phyloP scores from a whole-genome alignment of 2,797 vertebrate species.

The Bradypus variegatus region DNA sequence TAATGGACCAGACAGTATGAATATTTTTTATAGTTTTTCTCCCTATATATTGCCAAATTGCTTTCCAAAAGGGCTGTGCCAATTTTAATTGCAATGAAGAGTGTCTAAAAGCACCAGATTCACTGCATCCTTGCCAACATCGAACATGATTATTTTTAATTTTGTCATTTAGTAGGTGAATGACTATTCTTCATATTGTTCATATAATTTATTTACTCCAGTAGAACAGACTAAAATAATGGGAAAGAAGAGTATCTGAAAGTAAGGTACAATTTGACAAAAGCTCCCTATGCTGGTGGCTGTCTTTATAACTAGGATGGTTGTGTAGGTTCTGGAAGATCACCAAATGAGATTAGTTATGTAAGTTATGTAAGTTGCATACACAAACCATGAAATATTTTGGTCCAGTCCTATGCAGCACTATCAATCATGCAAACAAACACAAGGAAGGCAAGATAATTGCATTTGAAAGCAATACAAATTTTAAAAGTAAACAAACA shows the following conservation, averaged over 20 bases:
- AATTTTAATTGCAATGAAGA: constrained; percentile 38
- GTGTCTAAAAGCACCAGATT: constrained; percentile 32
- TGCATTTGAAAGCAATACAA: background rate
- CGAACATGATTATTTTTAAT: constrained; percentile 50
- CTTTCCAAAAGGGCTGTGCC: constrained; percentile 31
- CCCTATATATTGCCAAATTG: constrained; percentile 38
- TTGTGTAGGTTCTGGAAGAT: background rate
- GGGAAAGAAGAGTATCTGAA: constrained; percentile 15
- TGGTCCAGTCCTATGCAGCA: background rate
- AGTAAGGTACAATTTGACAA: constrained; percentile 8
- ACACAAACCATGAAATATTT: background rate
- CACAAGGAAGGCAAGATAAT: background rate
- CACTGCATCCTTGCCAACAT: constrained; percentile 36
- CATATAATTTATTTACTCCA: constrained; percentile 35
- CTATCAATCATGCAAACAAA: background rate
- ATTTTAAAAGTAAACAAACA: background rate
- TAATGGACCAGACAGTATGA: constrained; percentile 27
- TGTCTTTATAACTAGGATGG: background rate
- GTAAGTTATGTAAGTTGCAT: background rate
- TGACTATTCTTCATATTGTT: constrained; percentile 8
- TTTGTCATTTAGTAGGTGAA: constrained; percentile 38
- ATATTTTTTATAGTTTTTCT: constrained; percentile 41
- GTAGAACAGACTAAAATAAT: background rate
- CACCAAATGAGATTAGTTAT: background rate
- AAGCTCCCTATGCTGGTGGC: background rate